A percentile compares a stretch with the other conserved stretches of the same genome.
phyloP scores from a whole-genome alignment of 2,888 invertebrate species.

The Cetonia aurata region DNA sequence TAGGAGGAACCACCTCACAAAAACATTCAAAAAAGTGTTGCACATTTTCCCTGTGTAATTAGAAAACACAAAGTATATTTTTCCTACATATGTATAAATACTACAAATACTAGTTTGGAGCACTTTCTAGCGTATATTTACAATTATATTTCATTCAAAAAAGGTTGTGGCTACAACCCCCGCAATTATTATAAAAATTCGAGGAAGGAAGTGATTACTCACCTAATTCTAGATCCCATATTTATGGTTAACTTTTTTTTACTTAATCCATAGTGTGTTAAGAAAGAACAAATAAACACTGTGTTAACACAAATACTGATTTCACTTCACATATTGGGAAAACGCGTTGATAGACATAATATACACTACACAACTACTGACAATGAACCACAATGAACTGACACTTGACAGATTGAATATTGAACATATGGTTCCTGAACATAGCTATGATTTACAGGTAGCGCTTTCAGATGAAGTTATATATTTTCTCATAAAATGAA shows the following conservation, averaged over 20 bases:
- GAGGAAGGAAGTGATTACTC: slow-evolving; percentile 51
- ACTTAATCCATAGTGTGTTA: slow-evolving; percentile 45
- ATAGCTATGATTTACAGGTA: slow-evolving; percentile 24
- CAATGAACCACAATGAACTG: slow-evolving; percentile 43
- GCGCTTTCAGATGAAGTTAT: slow-evolving; percentile 7
- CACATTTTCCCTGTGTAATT: slow-evolving; percentile 78
- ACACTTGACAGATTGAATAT: slow-evolving; percentile 47
- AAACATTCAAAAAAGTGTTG: slow-evolving; percentile 85
- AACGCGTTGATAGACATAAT: slow-evolving; percentile 33
- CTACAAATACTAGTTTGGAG: background rate
- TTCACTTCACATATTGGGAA: slow-evolving; percentile 47
- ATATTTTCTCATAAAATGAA: background rate
- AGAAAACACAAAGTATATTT: slow-evolving; percentile 19
- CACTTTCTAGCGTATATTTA: background rate
- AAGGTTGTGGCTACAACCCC: slow-evolving; percentile 33
- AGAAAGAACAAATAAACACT: slow-evolving; percentile 41
- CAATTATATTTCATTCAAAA: slow-evolving; percentile 28
- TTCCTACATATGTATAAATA: background rate
- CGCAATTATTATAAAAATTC: slow-evolving; percentile 20
- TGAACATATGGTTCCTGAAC: slow-evolving; percentile 42
- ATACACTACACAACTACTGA: slow-evolving; percentile 35
- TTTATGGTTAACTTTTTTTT: slow-evolving; percentile 46
- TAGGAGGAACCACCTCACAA: slow-evolving; percentile 82
- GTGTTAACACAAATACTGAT: slow-evolving; percentile 23
- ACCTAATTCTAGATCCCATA: slow-evolving; percentile 71